These are phyloP conservation scores for Lycaena phlaeas DNA, from an alignment of 2,888 invertebrate species.

Conservation along the genomic window DNA sequence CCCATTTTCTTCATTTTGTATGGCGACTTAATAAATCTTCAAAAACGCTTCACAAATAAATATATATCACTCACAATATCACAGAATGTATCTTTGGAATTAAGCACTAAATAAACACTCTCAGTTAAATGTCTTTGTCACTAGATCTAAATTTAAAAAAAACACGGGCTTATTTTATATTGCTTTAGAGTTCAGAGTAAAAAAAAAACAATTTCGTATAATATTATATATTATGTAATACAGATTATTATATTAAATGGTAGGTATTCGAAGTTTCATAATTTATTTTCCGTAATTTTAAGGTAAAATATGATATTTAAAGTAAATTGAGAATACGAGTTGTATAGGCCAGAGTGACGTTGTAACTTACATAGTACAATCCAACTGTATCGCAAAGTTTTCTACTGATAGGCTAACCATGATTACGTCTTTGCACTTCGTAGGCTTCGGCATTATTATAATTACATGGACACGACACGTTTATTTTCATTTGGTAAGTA, in stretches of 20 bases:
- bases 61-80: conserved; percentile 14
- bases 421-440: not conserved
- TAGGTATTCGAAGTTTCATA: too few species aligned
- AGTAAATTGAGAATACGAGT: not conserved
- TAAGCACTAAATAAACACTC: too few species aligned
- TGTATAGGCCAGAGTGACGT: not conserved
- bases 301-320: not conserved
- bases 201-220: too few species aligned
- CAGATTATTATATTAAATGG: too few species aligned
- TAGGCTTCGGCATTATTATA: not conserved
- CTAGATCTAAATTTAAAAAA: too few species aligned
- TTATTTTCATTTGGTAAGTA: too few species aligned
- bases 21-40: not conserved
- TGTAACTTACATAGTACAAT: not conserved
- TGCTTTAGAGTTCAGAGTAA: too few species aligned
- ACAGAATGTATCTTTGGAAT: conserved; percentile 16
- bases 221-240: too few species aligned
- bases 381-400: conserved; percentile 28
- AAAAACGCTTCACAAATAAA: not conserved
- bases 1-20: conserved; percentile 10
- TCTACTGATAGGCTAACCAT: conserved; percentile 36
- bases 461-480: too few species aligned
- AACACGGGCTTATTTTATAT: too few species aligned
- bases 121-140: not conserved
- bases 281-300: too few species aligned